Conservation (phyloP, 2,797 vertebrate species). For the Halcyon leucocephala region DNA sequence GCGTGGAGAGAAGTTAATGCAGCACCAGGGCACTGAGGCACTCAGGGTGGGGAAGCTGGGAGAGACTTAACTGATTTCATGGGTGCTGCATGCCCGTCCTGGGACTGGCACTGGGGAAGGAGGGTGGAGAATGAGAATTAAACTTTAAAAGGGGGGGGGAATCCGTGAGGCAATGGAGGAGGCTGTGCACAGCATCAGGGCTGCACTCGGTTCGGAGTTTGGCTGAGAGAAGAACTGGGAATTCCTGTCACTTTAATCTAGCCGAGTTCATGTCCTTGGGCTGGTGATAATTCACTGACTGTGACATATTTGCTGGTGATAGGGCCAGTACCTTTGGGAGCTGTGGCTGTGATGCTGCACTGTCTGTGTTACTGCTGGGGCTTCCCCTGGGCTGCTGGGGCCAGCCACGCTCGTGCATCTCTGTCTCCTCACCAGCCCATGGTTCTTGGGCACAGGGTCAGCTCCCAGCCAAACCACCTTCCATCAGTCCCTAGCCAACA, state of each 20-base stretch:
- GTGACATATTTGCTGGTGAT: fast-evolving
- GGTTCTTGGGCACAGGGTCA: fast-evolving
- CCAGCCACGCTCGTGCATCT: fast-evolving
- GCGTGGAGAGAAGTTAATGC: neutral
- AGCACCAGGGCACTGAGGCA: neutral
- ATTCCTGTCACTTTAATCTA: neutral
- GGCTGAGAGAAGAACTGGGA: neutral
- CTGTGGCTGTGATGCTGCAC: neutral
- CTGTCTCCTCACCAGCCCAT: neutral
- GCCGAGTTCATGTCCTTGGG: neutral
- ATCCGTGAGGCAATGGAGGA: neutral
- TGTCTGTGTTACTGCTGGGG: neutral
- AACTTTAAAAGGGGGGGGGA: neutral
- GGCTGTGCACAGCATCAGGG: neutral
- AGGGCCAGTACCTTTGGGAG: neutral
- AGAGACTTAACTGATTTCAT: neutral
- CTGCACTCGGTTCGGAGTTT: neutral
- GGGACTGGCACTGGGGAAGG: neutral
- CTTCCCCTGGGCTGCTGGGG: neutral
- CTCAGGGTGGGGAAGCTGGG: neutral
- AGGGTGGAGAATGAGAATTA: neutral
- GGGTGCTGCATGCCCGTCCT: neutral
- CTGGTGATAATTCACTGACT: neutral
- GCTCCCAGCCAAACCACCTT: neutral
- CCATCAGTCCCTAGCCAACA: neutral